Evolutionary conservation across 2,797 vertebrate species (phyloP), one percentile per base, ranked within the genome.

Genomic region (Buphagus erythrorhynchus): DNA sequence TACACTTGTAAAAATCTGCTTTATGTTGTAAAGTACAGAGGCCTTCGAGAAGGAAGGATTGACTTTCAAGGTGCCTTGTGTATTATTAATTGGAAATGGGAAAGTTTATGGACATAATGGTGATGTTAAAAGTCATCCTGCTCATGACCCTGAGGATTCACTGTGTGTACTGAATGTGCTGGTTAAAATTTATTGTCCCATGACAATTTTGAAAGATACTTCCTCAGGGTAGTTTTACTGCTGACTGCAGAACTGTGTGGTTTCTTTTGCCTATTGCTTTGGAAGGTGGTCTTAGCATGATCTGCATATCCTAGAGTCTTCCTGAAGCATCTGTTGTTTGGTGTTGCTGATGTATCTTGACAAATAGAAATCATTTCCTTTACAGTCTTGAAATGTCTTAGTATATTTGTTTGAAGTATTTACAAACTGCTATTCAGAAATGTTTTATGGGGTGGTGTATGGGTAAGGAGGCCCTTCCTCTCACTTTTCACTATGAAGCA

Each of bases 221-320:
- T 95, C 88, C 88, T 95, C 85, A 59, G 66, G 73, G 61, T 29
- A 61, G n/a, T 84, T 93, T 91, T 62, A 86, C 94, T 95, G 88
- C 94, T 94, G 91, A 94, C 91, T 96, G 62, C 88, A 95, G 93
- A 93, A 92, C 84, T 96, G 58, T 77, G 86, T 92, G 80, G 86
- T 96, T 97, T 97, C 88, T 97, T 97, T 93, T 92, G 68, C 86
- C 85, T 94, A 5, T 81, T 97, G 96, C 96, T 94, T 94, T 96
- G 86, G 90, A 94, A 95, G 95, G 58, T 75, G 81, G 61, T 97
- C 83, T 94, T 86, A 93, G 95, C 94, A 87, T 90, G 91, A 78
- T 82, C 43, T 96, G 80, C 88, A 25, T 95, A 93, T 92, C 93
- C 86, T 82, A 48, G 46, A 78, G 72, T 96, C 59, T 90, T 93